These are phyloP conservation scores for Heliocidaris tuberculata DNA, from an alignment of 35 echinoderm and acorn worm genomes.

Conservation along the genomic window DNA sequence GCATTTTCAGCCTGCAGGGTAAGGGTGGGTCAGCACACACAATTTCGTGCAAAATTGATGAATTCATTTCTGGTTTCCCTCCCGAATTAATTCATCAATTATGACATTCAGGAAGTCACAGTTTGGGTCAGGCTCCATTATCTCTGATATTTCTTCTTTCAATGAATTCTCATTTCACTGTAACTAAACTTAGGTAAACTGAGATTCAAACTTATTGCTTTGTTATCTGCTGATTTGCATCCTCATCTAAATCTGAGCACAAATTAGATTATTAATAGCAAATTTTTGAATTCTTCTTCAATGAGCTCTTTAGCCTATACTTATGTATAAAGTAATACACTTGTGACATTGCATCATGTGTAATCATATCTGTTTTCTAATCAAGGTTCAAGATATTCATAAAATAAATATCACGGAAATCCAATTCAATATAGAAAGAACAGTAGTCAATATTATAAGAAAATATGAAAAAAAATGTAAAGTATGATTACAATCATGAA, in stretches of 20 bases:
- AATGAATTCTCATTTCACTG: background rate
- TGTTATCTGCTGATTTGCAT: background rate
- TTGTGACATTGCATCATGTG: background rate
- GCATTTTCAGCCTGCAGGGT: constrained; percentile 23
- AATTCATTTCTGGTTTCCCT: background rate
- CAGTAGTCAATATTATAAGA: too few relatives aligned
- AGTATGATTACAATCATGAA: background rate
- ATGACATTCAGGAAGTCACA: background rate
- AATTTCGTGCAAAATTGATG: constrained; percentile 50
- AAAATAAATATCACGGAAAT: background rate
- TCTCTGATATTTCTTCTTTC: background rate
- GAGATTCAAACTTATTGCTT: background rate
- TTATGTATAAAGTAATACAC: background rate
- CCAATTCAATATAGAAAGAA: background rate
- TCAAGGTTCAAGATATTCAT: background rate
- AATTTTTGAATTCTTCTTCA: background rate
- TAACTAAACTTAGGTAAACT: background rate
- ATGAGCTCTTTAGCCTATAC: background rate
- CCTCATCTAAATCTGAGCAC: background rate
- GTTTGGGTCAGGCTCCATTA: background rate
- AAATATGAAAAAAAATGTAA: too few relatives aligned
- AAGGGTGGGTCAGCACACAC: constrained; percentile 24
- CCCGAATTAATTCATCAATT: background rate
- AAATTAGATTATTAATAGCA: background rate
- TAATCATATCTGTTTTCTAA: background rate